Conservation (phyloP, 2,888 invertebrate species). For the Apodemia hepburni region DNA sequence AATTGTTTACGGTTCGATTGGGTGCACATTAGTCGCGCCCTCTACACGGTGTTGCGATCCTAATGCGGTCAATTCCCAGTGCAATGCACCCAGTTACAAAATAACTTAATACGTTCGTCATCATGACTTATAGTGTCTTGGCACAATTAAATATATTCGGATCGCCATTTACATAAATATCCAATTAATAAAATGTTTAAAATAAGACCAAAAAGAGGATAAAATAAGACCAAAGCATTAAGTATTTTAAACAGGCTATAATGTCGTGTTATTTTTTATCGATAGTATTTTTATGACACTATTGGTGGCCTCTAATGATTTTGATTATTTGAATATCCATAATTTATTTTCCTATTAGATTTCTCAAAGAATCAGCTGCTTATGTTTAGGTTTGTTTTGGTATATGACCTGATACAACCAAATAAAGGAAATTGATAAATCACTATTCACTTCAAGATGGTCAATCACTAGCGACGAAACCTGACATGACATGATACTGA, state of each 20-base stretch:
- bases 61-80: conserved; percentile 60
- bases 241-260: conserved; percentile 8
- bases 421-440: no score
- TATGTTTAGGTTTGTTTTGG: neutral
- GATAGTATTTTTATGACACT: conserved; percentile 9
- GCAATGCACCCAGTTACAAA: conserved; percentile 69
- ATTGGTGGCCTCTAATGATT: neutral
- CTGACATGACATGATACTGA: no score
- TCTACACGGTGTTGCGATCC: conserved; percentile 50
- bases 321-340: neutral
- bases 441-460: no score
- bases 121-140: conserved; percentile 55
- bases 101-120: conserved; percentile 64
- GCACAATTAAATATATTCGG: conserved; percentile 61
- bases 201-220: conserved; percentile 29
- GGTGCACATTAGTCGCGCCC: conserved; percentile 46
- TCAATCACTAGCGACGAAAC: no score
- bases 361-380: neutral
- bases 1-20: conserved; percentile 60
- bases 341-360: neutral
- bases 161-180: conserved; percentile 61
- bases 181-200: conserved; percentile 52
- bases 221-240: conserved; percentile 5
- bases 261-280: conserved; percentile 5
- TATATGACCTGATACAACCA: no score